Percentiles rank a stretch among this genome's conserved stretches.
Evolutionary conservation across 2,113 vertebrate genomes (phyloP).

Genomic region (Rhizomys pruinosus): DNA sequence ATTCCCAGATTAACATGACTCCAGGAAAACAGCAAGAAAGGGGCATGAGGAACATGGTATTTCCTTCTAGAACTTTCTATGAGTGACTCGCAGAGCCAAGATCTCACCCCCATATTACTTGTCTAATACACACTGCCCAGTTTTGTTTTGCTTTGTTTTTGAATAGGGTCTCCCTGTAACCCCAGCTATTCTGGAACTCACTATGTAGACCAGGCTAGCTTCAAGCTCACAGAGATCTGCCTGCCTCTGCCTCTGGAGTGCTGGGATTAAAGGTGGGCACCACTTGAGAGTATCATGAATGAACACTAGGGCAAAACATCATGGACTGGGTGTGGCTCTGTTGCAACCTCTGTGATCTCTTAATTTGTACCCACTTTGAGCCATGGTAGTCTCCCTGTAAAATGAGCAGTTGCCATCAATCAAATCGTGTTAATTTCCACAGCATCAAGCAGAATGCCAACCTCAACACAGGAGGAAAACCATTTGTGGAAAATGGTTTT

Average conservation of each 20-base stretch:
- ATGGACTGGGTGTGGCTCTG: background rate
- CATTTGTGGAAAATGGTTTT: background rate
- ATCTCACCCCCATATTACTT: background rate
- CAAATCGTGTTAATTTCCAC: background rate
- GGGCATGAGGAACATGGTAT: background rate
- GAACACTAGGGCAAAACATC: background rate
- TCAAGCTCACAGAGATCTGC: too few species aligned
- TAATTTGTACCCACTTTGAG: background rate
- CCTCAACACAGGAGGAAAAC: background rate
- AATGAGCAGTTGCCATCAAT: background rate
- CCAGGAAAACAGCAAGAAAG: background rate
- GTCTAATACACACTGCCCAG: background rate
- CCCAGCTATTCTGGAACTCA: too few species aligned
- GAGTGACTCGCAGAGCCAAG: background rate
- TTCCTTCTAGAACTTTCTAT: constrained; percentile 33
- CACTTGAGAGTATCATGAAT: too few species aligned
- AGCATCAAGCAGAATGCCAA: background rate
- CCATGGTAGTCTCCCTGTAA: background rate
- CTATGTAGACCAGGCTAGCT: too few species aligned
- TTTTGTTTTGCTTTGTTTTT: background rate
- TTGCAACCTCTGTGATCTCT: background rate
- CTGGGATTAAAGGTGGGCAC: background rate
- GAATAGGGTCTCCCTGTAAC: too few species aligned
- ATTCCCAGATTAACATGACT: background rate
- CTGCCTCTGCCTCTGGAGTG: background rate